Evolutionary conservation across 2,113 vertebrate species (phyloP).

Genomic region (Todiramphus chloris): DNA sequence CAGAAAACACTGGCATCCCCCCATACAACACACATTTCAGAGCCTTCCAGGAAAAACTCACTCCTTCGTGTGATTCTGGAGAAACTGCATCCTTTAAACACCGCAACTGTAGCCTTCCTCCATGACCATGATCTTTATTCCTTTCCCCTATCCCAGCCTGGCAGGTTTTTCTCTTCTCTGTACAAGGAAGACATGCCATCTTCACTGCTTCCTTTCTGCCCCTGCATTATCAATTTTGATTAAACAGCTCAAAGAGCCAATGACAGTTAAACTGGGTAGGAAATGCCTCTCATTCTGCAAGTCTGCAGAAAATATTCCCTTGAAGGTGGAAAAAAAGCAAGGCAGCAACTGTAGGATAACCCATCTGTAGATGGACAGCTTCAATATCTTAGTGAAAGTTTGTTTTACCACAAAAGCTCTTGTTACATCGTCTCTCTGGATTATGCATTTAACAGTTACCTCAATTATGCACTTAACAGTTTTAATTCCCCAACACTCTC

Average conservation of each 20-base stretch:
- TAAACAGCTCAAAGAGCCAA: background rate
- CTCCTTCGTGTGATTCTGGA: fast-evolving
- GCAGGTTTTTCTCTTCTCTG: background rate
- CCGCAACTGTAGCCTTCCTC: background rate
- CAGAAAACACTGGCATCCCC: background rate
- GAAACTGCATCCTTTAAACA: background rate
- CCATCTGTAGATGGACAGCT: background rate
- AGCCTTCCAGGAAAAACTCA: background rate
- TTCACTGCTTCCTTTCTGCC: background rate
- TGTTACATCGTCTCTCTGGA: background rate
- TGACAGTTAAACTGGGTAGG: background rate
- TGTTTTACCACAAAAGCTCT: background rate
- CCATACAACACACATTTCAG: fast-evolving
- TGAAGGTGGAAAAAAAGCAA: background rate
- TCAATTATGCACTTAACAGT: background rate
- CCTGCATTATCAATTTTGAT: background rate
- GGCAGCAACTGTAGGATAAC: background rate
- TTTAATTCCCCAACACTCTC: background rate
- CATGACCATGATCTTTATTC: background rate
- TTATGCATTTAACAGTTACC: background rate
- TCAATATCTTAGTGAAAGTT: background rate
- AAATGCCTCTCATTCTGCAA: background rate
- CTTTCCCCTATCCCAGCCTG: background rate
- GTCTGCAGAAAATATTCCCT: background rate
- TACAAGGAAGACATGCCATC: background rate